Evolutionary conservation across 2,888 invertebrate species (phyloP).

Genomic region (Dysmachus trigonus): DNA sequence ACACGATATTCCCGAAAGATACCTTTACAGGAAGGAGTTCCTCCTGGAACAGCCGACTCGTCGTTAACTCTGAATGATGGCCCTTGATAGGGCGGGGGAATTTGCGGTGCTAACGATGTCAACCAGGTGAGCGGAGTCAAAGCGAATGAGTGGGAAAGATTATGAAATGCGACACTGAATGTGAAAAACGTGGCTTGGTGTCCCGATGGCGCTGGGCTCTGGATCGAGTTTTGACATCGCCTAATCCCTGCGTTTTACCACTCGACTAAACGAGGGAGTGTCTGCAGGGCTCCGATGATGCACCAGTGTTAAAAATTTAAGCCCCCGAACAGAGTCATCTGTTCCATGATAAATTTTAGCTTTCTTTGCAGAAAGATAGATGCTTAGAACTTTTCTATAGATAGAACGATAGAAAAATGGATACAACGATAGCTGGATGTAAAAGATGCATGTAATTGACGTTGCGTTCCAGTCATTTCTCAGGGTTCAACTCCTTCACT

Average conservation of each 20-base stretch:
- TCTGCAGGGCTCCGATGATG: not conserved
- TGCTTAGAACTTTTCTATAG: no score
- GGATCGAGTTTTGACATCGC: not conserved
- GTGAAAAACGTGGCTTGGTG: not conserved
- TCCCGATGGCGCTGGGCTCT: not conserved
- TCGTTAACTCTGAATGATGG: not conserved
- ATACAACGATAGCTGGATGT: not conserved
- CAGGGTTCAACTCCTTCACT: not conserved
- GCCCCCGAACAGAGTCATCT: not conserved
- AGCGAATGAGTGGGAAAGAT: not conserved
- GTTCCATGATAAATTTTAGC: not conserved
- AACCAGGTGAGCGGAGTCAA: not conserved
- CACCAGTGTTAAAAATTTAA: not conserved
- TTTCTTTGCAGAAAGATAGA: not conserved
- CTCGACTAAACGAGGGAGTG: not conserved
- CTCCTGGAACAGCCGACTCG: not conserved
- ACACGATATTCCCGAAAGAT: not conserved
- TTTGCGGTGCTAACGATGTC: slow-evolving; percentile 8
- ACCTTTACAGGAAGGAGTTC: not conserved
- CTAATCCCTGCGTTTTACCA: not conserved
- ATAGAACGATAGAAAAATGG: no score
- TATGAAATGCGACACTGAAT: not conserved
- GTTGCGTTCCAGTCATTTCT: not conserved
- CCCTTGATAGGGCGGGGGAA: not conserved
- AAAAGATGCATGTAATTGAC: not conserved